phyloP scores from a whole-genome alignment of 1,140 invertebrate species.

The Proctacanthus coquilletti region DNA sequence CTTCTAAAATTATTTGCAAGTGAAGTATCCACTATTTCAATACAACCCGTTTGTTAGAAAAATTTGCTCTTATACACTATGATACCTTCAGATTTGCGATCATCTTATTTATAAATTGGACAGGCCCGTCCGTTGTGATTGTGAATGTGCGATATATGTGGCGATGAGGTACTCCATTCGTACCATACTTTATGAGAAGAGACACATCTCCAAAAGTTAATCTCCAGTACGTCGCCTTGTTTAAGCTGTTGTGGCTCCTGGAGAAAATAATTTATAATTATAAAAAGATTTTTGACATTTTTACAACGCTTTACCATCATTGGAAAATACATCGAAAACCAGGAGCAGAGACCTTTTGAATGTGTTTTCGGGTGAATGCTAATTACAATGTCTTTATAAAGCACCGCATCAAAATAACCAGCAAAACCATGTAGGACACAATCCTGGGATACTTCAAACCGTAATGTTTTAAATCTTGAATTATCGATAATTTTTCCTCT shows the following conservation, averaged over 20 bases:
- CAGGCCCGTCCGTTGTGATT: slow-evolving; percentile 67
- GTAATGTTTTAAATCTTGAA: slow-evolving; percentile 50
- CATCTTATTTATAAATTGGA: slow-evolving; percentile 13
- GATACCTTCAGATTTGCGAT: too few relatives aligned
- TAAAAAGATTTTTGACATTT: not conserved
- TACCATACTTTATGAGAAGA: slow-evolving; percentile 82
- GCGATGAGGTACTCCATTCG: slow-evolving; percentile 75
- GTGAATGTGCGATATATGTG: slow-evolving; percentile 48
- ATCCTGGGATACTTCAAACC: slow-evolving; percentile 55
- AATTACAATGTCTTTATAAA: slow-evolving; percentile 72
- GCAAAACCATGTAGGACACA: slow-evolving; percentile 82
- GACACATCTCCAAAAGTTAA: slow-evolving; percentile 78
- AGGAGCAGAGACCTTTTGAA: slow-evolving; percentile 85
- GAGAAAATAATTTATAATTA: not conserved
- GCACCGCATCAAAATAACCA: slow-evolving; percentile 82
- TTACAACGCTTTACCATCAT: slow-evolving; percentile 43
- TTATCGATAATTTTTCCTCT: slow-evolving; percentile 49
- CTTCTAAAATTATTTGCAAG: too few relatives aligned
- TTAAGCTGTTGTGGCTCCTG: slow-evolving; percentile 61
- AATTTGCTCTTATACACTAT: too few relatives aligned
- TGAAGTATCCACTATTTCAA: too few relatives aligned
- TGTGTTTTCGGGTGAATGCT: slow-evolving; percentile 83
- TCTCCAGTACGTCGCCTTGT: slow-evolving; percentile 49
- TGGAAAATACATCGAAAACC: slow-evolving; percentile 95
- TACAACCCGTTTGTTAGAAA: too few relatives aligned